Evolutionary conservation across 2,113 vertebrate genomes (phyloP).

Genomic region (Choloepus hoffmanni): DNA sequence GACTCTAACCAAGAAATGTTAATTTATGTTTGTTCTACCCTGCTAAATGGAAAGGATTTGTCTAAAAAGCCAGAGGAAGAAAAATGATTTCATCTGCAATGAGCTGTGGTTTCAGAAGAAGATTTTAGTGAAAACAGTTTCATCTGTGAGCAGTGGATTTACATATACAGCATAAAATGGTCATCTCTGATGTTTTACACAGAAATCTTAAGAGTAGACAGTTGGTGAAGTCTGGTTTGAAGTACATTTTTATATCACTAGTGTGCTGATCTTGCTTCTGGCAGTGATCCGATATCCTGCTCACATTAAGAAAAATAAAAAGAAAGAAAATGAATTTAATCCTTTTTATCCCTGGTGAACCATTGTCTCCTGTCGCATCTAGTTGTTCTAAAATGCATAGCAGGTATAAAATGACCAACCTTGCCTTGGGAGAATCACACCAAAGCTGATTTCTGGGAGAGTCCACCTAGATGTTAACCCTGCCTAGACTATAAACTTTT

Average conservation of each 20-base stretch:
- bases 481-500: slow-evolving; percentile 52
- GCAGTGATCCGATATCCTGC: slow-evolving; percentile 59
- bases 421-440: slow-evolving; percentile 68
- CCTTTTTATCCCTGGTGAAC: slow-evolving; percentile 26
- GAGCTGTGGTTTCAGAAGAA: slow-evolving; percentile 32
- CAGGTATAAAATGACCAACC: slow-evolving; percentile 73
- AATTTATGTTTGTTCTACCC: slow-evolving; percentile 52
- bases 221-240: slow-evolving; percentile 59
- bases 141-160: slow-evolving; percentile 17
- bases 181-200: slow-evolving; percentile 36
- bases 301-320: not conserved
- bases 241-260: slow-evolving; percentile 69
- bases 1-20: slow-evolving; percentile 61
- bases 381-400: slow-evolving; percentile 57
- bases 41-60: slow-evolving; percentile 59
- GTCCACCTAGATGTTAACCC: slow-evolving; percentile 54
- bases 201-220: slow-evolving; percentile 33
- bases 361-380: slow-evolving; percentile 13
- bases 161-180: not conserved
- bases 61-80: slow-evolving; percentile 65
- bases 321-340: slow-evolving; percentile 69
- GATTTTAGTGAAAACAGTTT: slow-evolving; percentile 49
- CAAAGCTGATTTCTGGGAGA: slow-evolving; percentile 63
- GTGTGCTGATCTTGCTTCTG: slow-evolving; percentile 80
- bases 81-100: slow-evolving; percentile 71